Evolutionary conservation across 2,888 invertebrate genomes (phyloP).

Genomic region (Nowickia ferox): DNA sequence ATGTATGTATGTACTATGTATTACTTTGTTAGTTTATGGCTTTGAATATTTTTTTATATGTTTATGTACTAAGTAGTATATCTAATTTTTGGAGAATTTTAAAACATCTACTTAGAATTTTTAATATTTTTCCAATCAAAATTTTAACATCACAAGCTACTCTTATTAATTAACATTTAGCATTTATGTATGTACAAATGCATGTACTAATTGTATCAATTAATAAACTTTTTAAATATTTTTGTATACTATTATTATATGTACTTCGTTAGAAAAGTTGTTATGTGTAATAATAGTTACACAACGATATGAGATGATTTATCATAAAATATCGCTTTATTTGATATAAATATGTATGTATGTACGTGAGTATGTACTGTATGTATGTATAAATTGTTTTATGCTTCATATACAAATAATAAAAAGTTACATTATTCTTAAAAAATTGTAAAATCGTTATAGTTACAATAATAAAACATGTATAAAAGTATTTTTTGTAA

Average conservation of each 20-base stretch:
- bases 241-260: slow-evolving; percentile 41
- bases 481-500: slow-evolving; percentile 72
- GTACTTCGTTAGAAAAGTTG: slow-evolving; percentile 57
- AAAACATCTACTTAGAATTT: slow-evolving; percentile 55
- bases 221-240: slow-evolving; percentile 36
- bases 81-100: slow-evolving; percentile 47
- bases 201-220: not conserved
- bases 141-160: slow-evolving; percentile 69
- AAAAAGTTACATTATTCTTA: slow-evolving; percentile 58
- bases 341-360: slow-evolving; percentile 17
- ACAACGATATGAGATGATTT: slow-evolving; percentile 63
- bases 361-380: not conserved
- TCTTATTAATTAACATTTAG: slow-evolving; percentile 61
- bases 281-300: slow-evolving; percentile 60
- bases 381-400: slow-evolving; percentile 8
- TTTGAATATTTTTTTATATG: slow-evolving; percentile 58
- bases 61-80: not conserved
- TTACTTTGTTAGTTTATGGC: slow-evolving; percentile 46
- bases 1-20: slow-evolving; percentile 22
- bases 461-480: slow-evolving; percentile 70
- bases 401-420: slow-evolving; percentile 49
- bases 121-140: slow-evolving; percentile 50
- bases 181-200: slow-evolving; percentile 22
- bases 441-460: slow-evolving; percentile 68
- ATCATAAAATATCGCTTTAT: slow-evolving; percentile 57